A percentile compares a stretch with the other conserved stretches of the same genome.
phyloP scores from a whole-genome alignment of 1,140 invertebrate genomes.

The Macrobrachium rosenbergii region DNA sequence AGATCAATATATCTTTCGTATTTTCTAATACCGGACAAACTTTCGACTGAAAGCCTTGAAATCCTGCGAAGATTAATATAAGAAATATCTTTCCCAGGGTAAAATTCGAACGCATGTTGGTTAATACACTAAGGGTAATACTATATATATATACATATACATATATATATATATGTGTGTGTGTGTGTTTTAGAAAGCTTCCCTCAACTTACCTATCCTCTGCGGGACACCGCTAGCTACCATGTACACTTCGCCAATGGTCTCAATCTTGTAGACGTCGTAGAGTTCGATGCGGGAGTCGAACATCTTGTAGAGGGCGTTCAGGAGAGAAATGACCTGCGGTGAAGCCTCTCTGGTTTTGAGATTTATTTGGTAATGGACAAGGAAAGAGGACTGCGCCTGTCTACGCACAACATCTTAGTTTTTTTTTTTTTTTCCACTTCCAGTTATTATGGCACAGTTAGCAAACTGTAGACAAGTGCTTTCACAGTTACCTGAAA shows the following conservation, averaged over 20 bases:
- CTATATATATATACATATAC: no score
- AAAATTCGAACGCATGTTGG: no score
- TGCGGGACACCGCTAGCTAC: constrained; percentile 89
- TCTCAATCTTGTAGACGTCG: constrained; percentile 84
- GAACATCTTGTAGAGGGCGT: constrained; percentile 71
- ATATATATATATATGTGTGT: neutral
- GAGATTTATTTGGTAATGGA: constrained; percentile 34
- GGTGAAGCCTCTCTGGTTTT: neutral
- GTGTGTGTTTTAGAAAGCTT: neutral
- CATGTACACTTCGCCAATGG: constrained; percentile 97
- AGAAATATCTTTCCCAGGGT: no score
- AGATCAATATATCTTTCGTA: no score
- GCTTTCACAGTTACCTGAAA: no score
- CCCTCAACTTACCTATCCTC: constrained; percentile 23
- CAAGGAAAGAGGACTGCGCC: neutral
- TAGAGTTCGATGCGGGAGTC: constrained; percentile 71
- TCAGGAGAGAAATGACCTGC: constrained; percentile 71
- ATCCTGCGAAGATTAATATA: neutral
- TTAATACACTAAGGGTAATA: no score
- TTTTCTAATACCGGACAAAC: no score
- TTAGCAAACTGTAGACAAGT: no score
- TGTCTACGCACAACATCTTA: no score
- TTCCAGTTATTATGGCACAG: no score
- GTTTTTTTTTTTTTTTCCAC: neutral
- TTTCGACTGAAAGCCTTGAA: neutral